phyloP scores from a whole-genome alignment of 2,113 vertebrate species.

The Notarius quadriscutis region DNA sequence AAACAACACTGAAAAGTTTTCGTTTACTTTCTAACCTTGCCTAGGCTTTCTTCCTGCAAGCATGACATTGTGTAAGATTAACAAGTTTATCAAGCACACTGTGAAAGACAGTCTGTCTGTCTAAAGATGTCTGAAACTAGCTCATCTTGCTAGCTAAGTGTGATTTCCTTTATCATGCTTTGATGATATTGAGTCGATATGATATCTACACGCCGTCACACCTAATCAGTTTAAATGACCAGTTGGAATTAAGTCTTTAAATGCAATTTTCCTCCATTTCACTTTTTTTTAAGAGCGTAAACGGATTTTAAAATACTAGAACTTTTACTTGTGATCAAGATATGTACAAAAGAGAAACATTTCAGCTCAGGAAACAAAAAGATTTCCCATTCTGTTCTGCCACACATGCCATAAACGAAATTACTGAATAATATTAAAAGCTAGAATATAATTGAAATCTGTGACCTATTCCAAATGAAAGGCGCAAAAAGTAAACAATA shows the following conservation, averaged over 20 bases:
- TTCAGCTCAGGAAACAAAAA: background rate
- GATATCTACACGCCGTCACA: background rate
- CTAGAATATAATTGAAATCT: conserved; percentile 29
- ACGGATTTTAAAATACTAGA: background rate
- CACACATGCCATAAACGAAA: background rate
- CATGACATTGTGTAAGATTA: background rate
- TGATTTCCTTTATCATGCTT: background rate
- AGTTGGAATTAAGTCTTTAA: background rate
- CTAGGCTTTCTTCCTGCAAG: background rate
- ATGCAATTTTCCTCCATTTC: background rate
- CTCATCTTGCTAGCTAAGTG: background rate
- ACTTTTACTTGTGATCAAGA: background rate
- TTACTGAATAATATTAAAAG: background rate
- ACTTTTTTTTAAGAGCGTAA: background rate
- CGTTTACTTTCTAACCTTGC: background rate
- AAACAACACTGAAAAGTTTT: background rate
- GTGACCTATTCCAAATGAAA: conserved; percentile 27
- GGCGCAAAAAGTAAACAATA: conserved; percentile 10
- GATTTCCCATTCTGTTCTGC: background rate
- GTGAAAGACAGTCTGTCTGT: background rate
- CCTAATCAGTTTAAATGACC: background rate
- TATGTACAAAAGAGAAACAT: background rate
- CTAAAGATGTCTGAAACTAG: background rate
- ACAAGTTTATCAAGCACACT: background rate
- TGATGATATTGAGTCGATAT: background rate